Percentiles rank a stretch among this genome's conserved stretches.
phyloP scores from a whole-genome alignment of 1,140 invertebrate genomes.

The Andricus grossulariae region DNA sequence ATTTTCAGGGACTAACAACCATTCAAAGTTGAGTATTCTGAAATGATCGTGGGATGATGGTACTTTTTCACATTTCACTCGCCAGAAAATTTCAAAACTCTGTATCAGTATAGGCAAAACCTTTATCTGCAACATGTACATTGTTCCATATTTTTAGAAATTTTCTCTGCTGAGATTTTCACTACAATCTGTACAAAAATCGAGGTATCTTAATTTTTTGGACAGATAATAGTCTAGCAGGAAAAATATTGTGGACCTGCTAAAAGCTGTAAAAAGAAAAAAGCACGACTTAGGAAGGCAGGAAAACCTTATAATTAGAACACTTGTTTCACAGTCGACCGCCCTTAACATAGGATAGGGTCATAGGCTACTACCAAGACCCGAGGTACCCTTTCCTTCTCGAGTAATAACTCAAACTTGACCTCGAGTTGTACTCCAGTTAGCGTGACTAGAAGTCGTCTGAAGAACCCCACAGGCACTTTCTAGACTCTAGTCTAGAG shows the following conservation, averaged over 20 bases:
- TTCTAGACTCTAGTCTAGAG: not conserved
- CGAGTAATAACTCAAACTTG: slow-evolving; percentile 42
- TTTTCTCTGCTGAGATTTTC: too few relatives aligned
- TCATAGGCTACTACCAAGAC: not conserved
- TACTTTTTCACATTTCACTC: too few relatives aligned
- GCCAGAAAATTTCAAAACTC: too few relatives aligned
- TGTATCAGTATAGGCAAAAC: too few relatives aligned
- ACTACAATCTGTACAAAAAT: too few relatives aligned
- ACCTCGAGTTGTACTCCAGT: slow-evolving; percentile 41
- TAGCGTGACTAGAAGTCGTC: slow-evolving; percentile 40
- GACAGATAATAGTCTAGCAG: too few relatives aligned
- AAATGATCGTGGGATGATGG: too few relatives aligned
- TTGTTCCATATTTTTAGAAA: too few relatives aligned
- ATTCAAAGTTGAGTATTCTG: too few relatives aligned
- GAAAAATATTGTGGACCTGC: not conserved
- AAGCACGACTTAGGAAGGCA: slow-evolving; percentile 20
- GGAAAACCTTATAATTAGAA: slow-evolving; percentile 13
- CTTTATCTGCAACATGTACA: too few relatives aligned
- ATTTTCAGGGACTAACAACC: too few relatives aligned
- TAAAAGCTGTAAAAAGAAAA: not conserved
- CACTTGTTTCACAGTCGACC: slow-evolving; percentile 17
- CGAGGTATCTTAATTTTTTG: too few relatives aligned
- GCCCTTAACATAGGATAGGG: not conserved
- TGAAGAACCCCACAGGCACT: slow-evolving; percentile 30
- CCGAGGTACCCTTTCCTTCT: slow-evolving; percentile 39